phyloP scores from a whole-genome alignment of 2,113 vertebrate genomes.

The Protobothrops flavoviridis region DNA sequence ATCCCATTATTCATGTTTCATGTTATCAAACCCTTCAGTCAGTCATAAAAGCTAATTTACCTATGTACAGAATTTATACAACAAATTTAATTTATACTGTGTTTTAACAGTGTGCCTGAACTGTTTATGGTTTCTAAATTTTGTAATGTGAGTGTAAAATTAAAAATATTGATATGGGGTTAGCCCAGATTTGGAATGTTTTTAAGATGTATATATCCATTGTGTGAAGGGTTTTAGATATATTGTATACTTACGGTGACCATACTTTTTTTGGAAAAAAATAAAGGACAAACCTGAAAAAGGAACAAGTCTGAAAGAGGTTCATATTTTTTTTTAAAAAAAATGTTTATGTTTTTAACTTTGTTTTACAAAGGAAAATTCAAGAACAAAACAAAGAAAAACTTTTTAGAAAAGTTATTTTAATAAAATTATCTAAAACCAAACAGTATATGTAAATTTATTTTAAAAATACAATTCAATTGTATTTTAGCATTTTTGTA shows the following conservation, averaged over 20 bases:
- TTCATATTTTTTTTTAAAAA: neutral
- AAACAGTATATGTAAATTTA: neutral
- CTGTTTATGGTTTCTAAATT: conserved; percentile 75
- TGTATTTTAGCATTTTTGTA: no score
- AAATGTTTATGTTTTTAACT: neutral
- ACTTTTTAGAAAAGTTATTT: neutral
- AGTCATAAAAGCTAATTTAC: conserved; percentile 67
- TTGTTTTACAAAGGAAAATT: neutral
- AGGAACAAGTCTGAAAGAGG: neutral
- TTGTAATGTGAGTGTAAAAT: conserved; percentile 74
- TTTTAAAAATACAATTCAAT: neutral
- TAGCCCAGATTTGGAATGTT: neutral
- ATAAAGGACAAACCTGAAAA: neutral
- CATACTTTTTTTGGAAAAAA: neutral
- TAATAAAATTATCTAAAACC: neutral
- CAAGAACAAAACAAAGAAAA: neutral
- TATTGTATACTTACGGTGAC: neutral
- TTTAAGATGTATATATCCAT: conserved; percentile 31
- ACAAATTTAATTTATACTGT: conserved; percentile 74
- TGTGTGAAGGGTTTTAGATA: neutral
- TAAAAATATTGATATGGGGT: conserved; percentile 13
- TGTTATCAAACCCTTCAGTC: conserved; percentile 65
- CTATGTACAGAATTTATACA: conserved; percentile 73
- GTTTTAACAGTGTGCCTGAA: conserved; percentile 77
- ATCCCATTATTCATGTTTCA: conserved; percentile 61